Evolutionary conservation across 2,797 vertebrate species (phyloP).

Genomic region (Helicolenus hilgendorfi): DNA sequence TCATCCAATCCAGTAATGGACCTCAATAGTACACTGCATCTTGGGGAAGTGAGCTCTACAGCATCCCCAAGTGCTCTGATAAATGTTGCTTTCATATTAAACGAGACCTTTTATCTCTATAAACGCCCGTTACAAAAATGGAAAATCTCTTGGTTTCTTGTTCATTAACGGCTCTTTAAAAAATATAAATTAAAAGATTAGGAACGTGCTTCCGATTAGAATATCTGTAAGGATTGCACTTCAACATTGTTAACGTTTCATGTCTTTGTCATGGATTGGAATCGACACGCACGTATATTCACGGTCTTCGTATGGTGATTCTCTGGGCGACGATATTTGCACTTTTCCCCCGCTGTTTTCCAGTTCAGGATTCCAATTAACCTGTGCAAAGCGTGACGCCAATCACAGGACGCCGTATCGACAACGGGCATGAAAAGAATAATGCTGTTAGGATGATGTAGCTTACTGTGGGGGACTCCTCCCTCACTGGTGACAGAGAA

Average conservation of each 20-base stretch:
- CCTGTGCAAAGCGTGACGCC: slow-evolving; percentile 87
- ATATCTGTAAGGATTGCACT: slow-evolving; percentile 25
- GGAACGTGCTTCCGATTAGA: background rate
- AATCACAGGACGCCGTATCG: slow-evolving; percentile 86
- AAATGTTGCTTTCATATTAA: slow-evolving; percentile 10
- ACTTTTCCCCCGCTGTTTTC: slow-evolving; percentile 85
- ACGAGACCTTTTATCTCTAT: background rate
- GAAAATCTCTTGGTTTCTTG: background rate
- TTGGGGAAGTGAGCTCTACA: background rate
- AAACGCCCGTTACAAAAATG: background rate
- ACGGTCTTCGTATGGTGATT: slow-evolving; percentile 60
- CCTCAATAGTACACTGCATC: slow-evolving; percentile 20
- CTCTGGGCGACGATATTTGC: slow-evolving; percentile 80
- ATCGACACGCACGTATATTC: slow-evolving; percentile 69
- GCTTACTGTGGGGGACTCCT: slow-evolving; percentile 83
- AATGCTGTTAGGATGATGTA: slow-evolving; percentile 87
- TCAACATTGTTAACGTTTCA: slow-evolving; percentile 64
- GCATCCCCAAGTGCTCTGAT: background rate
- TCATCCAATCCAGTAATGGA: slow-evolving; percentile 59
- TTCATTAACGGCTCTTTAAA: slow-evolving; percentile 15
- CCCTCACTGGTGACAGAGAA: slow-evolving; percentile 88
- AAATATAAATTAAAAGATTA: slow-evolving; percentile 7
- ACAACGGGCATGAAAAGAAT: slow-evolving; percentile 86
- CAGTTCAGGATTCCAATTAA: slow-evolving; percentile 91
- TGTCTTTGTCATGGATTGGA: slow-evolving; percentile 60